Evolutionary conservation across 2,113 vertebrate genomes (phyloP), one percentile per base, ranked within the genome.

Genomic region (Chrysochloris asiatica): DNA sequence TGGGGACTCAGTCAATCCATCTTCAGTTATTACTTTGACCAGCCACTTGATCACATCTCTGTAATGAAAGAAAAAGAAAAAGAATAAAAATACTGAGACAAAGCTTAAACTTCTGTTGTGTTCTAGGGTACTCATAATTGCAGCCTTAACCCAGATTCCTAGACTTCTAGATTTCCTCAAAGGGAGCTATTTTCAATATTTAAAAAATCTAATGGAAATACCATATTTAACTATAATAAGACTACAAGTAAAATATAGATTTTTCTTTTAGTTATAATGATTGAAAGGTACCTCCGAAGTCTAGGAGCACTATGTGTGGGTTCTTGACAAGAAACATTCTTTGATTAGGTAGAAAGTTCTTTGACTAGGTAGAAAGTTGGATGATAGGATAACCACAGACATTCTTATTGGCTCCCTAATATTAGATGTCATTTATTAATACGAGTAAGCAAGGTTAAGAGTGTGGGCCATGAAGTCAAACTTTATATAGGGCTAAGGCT

Each of bases 21-120:
- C 12, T 94, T 95, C 96, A 11, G 97, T 97, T 45, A 99, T 97
- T 50, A 97, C 97, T 96, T 94, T 96, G 30, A 98, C 97, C 89
- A 99, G 84, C 99, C 99, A 99, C 90, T 97, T 96, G 33, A 99
- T 98, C 89, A 99, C 97, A 63, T 99, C 98, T 95, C 99, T 99
- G 95, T 16, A 92, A 97, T 19, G 93, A 90, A 96, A 95, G 94
- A 38, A 14, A 12, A 14, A 33, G 16, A 36, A 17, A 36, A 36
- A 13, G 16, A 38, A 38, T 45, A 89, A 72, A 38, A 52, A 30
- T 24, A 91, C 33, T 75, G 65, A 79, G 28, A 86, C 50, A 54
- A 72, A n/a, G 24, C 45, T 83, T 36, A 33, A 71, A 69, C 67
- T 73, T 80, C 24, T 72, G 12, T 28, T 61, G 45, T 41, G 45